Conservation (phyloP, 2,797 vertebrate species). For the Peromyscus melanophrys region DNA sequence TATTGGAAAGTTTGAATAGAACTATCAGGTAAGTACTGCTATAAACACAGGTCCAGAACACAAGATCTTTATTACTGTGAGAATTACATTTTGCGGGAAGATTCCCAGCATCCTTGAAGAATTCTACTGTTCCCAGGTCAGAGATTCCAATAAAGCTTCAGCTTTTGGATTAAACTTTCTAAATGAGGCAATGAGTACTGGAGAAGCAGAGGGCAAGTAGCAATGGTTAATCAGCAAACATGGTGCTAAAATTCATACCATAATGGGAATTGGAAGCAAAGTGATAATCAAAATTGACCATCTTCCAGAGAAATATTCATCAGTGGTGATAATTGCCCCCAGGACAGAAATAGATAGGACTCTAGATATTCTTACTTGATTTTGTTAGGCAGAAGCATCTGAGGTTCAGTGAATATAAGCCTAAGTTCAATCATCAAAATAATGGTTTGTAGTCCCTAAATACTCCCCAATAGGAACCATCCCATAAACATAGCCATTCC, state of each 20-base stretch:
- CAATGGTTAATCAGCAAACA: not conserved
- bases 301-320: not conserved
- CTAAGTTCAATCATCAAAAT: not conserved
- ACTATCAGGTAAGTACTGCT: not conserved
- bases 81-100: not conserved
- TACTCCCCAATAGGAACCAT: not conserved
- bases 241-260: too few species aligned
- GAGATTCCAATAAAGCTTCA: not conserved
- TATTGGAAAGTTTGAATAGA: not conserved
- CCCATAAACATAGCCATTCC: too few species aligned
- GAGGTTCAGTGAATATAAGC: not conserved
- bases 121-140: not conserved
- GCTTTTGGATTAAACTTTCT: not conserved
- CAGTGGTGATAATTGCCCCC: not conserved
- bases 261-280: not conserved
- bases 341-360: too few species aligned
- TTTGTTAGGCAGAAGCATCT: not conserved
- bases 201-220: not conserved
- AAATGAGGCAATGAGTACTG: not conserved
- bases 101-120: not conserved
- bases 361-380: not conserved
- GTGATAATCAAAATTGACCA: too few species aligned
- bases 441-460: not conserved
- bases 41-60: not conserved
- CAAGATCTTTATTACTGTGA: not conserved